A percentile compares a stretch with the other conserved stretches of the same genome.
Evolutionary conservation across 1,140 invertebrate genomes (phyloP).

Genomic region (Theocolax elegans): DNA sequence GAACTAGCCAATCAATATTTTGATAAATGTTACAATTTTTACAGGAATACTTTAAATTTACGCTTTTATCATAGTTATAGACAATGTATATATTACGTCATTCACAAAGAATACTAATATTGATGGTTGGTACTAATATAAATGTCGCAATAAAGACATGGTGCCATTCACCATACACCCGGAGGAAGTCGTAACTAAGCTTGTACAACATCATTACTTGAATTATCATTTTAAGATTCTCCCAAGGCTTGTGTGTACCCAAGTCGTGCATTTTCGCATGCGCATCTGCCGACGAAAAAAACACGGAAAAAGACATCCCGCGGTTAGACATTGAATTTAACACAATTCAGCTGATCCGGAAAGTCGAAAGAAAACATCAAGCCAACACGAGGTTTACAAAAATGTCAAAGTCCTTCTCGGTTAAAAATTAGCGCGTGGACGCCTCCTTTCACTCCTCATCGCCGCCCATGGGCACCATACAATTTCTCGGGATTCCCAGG

Average conservation of each 20-base stretch:
- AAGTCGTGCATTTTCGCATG: not conserved
- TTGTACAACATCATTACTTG: slow-evolving; percentile 33
- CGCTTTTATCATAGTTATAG: too few relatives aligned
- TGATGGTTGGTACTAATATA: too few relatives aligned
- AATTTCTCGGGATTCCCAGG: not conserved
- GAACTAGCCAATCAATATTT: too few relatives aligned
- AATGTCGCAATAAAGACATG: too few relatives aligned
- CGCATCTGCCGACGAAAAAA: slow-evolving; percentile 16
- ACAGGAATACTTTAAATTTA: too few relatives aligned
- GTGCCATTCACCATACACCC: not conserved
- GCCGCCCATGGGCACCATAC: too few relatives aligned
- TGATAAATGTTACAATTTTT: too few relatives aligned
- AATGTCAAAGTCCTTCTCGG: not conserved
- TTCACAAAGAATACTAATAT: too few relatives aligned
- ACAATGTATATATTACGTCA: too few relatives aligned
- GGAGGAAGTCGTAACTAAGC: not conserved
- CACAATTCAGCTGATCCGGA: slow-evolving; percentile 7
- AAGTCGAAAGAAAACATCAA: slow-evolving; percentile 43
- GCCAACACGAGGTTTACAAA: not conserved
- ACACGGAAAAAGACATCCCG: slow-evolving; percentile 23
- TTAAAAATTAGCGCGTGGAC: slow-evolving; percentile 16
- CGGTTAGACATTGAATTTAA: too few relatives aligned
- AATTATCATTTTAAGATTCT: slow-evolving; percentile 25
- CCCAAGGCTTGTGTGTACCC: not conserved
- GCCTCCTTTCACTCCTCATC: not conserved